Evolutionary conservation across 2,888 invertebrate genomes (phyloP).

Genomic region (Phyllotreta striolata): DNA sequence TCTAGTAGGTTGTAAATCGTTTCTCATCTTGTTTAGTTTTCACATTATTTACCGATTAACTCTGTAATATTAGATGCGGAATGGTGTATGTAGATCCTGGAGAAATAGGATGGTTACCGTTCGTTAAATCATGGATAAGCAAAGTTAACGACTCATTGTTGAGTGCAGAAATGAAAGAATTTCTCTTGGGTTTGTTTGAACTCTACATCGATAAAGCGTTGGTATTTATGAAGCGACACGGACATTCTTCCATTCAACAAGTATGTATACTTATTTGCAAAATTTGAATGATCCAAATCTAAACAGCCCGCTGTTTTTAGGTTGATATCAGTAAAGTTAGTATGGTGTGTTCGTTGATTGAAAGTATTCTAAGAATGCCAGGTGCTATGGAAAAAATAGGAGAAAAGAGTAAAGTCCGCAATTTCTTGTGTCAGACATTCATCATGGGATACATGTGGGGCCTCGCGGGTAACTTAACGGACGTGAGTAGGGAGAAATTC

Average conservation of each 20-base stretch:
- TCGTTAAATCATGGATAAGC: slow-evolving; percentile 79
- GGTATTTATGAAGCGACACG: slow-evolving; percentile 71
- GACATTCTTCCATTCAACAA: slow-evolving; percentile 78
- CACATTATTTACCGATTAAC: neutral
- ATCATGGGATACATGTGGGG: slow-evolving; percentile 86
- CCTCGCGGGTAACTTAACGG: slow-evolving; percentile 83
- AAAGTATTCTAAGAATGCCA: slow-evolving; percentile 72
- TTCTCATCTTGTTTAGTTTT: neutral
- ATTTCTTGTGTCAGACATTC: slow-evolving; percentile 78
- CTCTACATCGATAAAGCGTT: slow-evolving; percentile 74
- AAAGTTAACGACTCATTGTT: slow-evolving; percentile 64
- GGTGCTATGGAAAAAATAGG: slow-evolving; percentile 60
- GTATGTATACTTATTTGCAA: slow-evolving; percentile 57
- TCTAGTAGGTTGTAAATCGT: too few relatives aligned
- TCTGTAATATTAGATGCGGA: slow-evolving; percentile 66
- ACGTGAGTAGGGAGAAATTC: slow-evolving; percentile 72
- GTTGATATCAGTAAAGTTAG: slow-evolving; percentile 84
- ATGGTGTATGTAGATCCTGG: slow-evolving; percentile 92
- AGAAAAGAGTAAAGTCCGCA: slow-evolving; percentile 70
- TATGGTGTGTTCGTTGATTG: slow-evolving; percentile 77
- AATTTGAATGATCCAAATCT: neutral
- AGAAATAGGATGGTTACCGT: slow-evolving; percentile 83
- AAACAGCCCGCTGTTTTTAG: slow-evolving; percentile 50
- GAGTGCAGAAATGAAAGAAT: slow-evolving; percentile 68
- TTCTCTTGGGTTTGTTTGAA: slow-evolving; percentile 72